Evolutionary conservation across 2,797 vertebrate species (phyloP).

Genomic region (Alfaro cultratus): DNA sequence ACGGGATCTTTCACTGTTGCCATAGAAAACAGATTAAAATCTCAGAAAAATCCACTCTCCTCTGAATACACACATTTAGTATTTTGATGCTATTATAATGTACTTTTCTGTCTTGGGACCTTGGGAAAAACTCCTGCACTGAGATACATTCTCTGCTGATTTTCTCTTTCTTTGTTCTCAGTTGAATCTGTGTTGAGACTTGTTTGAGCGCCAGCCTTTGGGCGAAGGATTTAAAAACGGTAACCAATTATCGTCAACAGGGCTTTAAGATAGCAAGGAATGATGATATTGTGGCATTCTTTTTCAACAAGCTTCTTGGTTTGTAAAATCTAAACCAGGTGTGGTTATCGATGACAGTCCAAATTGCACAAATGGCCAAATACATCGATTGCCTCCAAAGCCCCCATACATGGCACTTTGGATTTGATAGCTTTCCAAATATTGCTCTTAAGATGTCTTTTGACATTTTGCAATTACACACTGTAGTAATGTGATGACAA

Average conservation of each 20-base stretch:
- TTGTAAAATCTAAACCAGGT: background rate
- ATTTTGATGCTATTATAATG: background rate
- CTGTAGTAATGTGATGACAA: background rate
- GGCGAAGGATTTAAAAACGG: background rate
- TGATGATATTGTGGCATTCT: background rate
- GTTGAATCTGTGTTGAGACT: background rate
- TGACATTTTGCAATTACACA: background rate
- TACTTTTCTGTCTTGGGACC: background rate
- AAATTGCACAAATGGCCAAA: background rate
- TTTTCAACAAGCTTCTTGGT: background rate
- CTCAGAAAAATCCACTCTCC: slow-evolving; percentile 9
- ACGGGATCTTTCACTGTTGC: slow-evolving; percentile 37
- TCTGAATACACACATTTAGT: slow-evolving; percentile 10
- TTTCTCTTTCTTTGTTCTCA: background rate
- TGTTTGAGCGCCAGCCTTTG: background rate
- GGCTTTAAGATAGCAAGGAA: background rate
- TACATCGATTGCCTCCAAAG: background rate
- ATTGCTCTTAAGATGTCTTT: background rate
- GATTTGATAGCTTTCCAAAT: background rate
- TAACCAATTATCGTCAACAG: background rate
- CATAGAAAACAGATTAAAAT: slow-evolving; percentile 35
- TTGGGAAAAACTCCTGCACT: background rate
- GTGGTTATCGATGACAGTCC: background rate
- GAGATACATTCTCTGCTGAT: background rate
- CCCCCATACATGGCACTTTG: background rate